Conservation (phyloP, 1,140 invertebrate genomes). For the Copidosoma floridanum region DNA sequence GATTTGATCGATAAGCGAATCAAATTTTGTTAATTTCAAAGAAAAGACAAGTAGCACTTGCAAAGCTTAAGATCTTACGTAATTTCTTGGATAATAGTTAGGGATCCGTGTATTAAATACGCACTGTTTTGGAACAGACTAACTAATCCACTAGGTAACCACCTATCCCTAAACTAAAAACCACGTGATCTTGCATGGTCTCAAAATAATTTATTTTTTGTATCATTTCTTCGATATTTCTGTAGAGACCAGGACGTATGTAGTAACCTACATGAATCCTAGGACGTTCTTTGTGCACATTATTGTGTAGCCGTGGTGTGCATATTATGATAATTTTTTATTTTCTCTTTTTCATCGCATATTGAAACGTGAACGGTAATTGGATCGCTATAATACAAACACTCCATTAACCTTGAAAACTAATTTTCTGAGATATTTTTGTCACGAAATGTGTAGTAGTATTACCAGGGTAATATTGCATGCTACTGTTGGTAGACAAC, state of each 20-base stretch:
- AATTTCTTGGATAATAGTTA: background rate
- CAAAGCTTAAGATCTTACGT: background rate
- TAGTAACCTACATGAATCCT: background rate
- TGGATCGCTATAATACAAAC: background rate
- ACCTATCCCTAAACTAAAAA: background rate
- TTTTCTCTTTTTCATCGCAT: background rate
- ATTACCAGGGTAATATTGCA: slow-evolving; percentile 21
- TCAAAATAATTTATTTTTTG: background rate
- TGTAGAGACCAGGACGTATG: no score
- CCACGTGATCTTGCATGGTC: background rate
- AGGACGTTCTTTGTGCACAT: background rate
- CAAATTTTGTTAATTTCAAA: background rate
- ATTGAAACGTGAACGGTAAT: background rate
- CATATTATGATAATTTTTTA: background rate
- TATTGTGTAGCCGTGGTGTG: no score
- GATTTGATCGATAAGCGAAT: no score
- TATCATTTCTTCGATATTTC: background rate
- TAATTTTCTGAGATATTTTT: slow-evolving; percentile 2
- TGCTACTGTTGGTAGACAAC: slow-evolving; percentile 8
- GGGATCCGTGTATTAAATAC: background rate
- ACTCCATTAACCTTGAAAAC: background rate
- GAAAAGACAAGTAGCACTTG: background rate
- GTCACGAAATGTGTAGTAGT: slow-evolving; percentile 19
- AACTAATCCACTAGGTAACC: background rate
- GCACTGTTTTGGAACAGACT: background rate